Percentiles rank a stretch among this genome's conserved stretches.
These are phyloP conservation scores for Gasterosteus nipponicus DNA, from an alignment of 2,113 vertebrate genomes.

Conservation along the genomic window DNA sequence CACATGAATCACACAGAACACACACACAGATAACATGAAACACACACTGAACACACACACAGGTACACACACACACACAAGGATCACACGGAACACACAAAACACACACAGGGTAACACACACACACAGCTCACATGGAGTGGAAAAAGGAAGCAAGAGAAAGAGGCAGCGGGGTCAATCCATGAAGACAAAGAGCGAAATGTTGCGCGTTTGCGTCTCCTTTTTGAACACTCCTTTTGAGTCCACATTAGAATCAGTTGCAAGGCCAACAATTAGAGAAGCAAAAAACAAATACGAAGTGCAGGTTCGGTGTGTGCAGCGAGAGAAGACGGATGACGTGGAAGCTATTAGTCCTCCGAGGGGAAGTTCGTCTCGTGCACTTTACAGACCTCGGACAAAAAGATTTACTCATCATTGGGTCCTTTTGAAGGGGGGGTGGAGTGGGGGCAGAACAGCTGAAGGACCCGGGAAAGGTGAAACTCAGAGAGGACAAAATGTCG, in stretches of 20 bases:
- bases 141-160: not conserved
- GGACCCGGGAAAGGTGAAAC: slow-evolving; percentile 23
- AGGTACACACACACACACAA: too few relatives aligned
- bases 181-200: not conserved
- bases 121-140: slow-evolving; percentile 17
- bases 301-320: not conserved
- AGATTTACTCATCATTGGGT: slow-evolving; percentile 47
- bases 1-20: too few relatives aligned
- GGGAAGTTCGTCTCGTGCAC: slow-evolving; percentile 63
- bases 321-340: not conserved
- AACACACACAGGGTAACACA: too few relatives aligned
- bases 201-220: not conserved
- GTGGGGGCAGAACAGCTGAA: slow-evolving; percentile 20
- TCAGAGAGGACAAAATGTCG: slow-evolving; percentile 40
- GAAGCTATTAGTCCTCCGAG: slow-evolving; percentile 54
- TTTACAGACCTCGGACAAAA: slow-evolving; percentile 49
- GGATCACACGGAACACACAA: too few relatives aligned
- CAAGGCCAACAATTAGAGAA: not conserved
- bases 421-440: slow-evolving; percentile 40
- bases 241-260: not conserved
- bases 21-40: too few relatives aligned
- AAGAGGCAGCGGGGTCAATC: not conserved
- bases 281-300: not conserved
- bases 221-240: not conserved
- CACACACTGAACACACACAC: too few relatives aligned